These are phyloP conservation scores for Coregonus ussuriensis DNA, from an alignment of 2,797 vertebrate species.

Conservation along the genomic window DNA sequence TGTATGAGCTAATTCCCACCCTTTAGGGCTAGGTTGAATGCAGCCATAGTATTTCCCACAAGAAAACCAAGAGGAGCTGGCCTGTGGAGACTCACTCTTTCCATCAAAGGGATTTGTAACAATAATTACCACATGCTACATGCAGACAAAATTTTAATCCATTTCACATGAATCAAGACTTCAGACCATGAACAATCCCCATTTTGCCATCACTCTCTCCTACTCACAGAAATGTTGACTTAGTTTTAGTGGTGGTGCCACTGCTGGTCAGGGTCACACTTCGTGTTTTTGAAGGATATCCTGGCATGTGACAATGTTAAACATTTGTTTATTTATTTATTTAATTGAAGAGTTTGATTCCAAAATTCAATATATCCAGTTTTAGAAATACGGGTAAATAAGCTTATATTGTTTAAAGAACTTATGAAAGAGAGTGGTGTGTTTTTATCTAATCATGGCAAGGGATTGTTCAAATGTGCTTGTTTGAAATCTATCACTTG, in stretches of 20 bases:
- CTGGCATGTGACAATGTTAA: not conserved
- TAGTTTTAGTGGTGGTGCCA: not conserved
- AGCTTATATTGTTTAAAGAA: no score
- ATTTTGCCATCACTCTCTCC: not conserved
- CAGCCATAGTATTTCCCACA: not conserved
- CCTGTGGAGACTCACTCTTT: not conserved
- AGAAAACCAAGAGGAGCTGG: not conserved
- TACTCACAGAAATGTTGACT: not conserved
- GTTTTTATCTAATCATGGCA: no score
- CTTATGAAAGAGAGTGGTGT: no score
- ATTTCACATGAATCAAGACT: slow-evolving; percentile 3
- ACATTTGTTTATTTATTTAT: not conserved
- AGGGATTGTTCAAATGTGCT: no score
- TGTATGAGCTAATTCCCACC: not conserved
- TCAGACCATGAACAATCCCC: slow-evolving; percentile 1
- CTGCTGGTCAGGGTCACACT: not conserved
- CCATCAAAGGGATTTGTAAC: slow-evolving; percentile 14
- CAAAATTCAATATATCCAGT: no score
- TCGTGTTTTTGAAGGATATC: not conserved
- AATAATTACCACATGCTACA: slow-evolving; percentile 7
- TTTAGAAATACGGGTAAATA: no score
- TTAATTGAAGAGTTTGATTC: no score
- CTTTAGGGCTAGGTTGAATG: not conserved
- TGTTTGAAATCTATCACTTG: no score
- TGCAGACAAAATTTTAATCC: slow-evolving; percentile 4